Evolutionary conservation across 2,797 vertebrate genomes (phyloP).

Genomic region (Sebastes jordani): DNA sequence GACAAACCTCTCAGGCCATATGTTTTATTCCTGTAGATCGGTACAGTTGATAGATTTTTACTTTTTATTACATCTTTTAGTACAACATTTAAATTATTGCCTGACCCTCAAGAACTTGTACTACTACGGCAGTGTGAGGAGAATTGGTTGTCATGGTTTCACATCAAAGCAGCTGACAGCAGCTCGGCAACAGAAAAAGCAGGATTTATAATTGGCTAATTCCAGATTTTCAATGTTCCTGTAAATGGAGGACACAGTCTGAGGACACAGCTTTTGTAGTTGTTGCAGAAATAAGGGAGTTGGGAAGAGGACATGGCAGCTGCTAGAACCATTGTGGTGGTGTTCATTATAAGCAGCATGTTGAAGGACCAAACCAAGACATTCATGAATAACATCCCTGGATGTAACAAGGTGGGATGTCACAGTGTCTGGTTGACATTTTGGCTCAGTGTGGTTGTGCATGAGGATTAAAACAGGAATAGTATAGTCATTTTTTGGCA

Average conservation of each 20-base stretch:
- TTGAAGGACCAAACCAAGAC: neutral
- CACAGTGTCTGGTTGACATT: neutral
- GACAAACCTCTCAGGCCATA: neutral
- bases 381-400: neutral
- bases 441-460: neutral
- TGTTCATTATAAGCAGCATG: neutral
- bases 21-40: constrained; percentile 1
- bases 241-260: constrained; percentile 5
- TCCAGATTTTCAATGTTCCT: neutral
- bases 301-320: too few species aligned
- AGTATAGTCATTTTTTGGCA: neutral
- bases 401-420: neutral
- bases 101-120: neutral
- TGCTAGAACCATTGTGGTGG: neutral
- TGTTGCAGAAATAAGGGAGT: neutral
- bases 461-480: neutral
- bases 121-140: neutral
- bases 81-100: neutral
- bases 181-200: neutral
- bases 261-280: neutral
- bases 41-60: neutral
- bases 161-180: constrained; percentile 24
- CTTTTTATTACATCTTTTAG: constrained; percentile 1
- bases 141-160: constrained; percentile 42
- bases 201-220: constrained; percentile 34